Conservation (phyloP, 2,888 invertebrate species). For the Glyphotaelius pellucidus region DNA sequence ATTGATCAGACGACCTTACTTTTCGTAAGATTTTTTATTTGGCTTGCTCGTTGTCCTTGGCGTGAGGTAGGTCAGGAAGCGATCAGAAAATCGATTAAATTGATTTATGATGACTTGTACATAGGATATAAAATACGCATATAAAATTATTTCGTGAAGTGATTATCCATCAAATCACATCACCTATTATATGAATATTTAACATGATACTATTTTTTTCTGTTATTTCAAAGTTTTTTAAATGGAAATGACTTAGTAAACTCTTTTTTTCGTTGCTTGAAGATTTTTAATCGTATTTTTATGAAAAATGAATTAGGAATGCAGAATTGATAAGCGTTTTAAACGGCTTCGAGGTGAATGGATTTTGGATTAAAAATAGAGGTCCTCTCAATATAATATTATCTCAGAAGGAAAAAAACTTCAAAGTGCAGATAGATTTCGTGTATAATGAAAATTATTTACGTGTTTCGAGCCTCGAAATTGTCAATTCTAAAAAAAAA, state of each 20-base stretch:
- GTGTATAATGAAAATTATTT: background rate
- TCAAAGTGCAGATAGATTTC: too few species aligned
- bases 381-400: too few species aligned
- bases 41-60: background rate
- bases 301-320: background rate
- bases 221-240: background rate
- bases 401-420: too few species aligned
- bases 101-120: background rate
- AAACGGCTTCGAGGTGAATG: background rate
- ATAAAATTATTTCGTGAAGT: background rate
- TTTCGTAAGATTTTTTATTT: background rate
- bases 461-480: background rate
- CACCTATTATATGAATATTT: background rate
- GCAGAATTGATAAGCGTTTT: background rate
- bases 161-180: background rate
- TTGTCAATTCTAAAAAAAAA: too few species aligned
- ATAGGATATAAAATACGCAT: background rate
- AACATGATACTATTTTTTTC: background rate
- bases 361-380: too few species aligned
- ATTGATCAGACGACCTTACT: background rate
- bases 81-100: background rate
- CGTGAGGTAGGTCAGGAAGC: background rate
- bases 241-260: background rate
- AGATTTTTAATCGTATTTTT: background rate
- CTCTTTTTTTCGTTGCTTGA: too few species aligned